These are phyloP conservation scores for Epinephelus fuscoguttatus DNA, from an alignment of 2,113 vertebrate species.

Conservation along the genomic window DNA sequence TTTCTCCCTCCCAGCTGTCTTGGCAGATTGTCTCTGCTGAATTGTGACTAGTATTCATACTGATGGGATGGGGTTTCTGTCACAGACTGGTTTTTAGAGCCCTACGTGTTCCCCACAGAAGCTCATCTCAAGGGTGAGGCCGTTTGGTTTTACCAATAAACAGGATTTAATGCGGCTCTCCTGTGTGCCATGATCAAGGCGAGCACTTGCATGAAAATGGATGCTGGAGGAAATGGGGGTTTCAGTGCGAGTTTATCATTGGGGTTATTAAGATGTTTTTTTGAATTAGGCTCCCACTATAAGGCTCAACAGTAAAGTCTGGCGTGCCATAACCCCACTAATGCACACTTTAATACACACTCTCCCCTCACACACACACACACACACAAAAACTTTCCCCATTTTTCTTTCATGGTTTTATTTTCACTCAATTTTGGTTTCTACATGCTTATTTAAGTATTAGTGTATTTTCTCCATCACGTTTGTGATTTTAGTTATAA, in stretches of 20 bases:
- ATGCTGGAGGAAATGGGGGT: slow-evolving; percentile 53
- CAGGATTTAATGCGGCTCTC: slow-evolving; percentile 72
- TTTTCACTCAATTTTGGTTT: slow-evolving; percentile 3
- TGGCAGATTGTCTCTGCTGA: slow-evolving; percentile 53
- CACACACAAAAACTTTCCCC: neutral
- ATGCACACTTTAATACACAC: neutral
- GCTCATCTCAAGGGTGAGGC: slow-evolving; percentile 66
- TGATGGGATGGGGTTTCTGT: slow-evolving; percentile 68
- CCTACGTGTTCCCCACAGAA: slow-evolving; percentile 45
- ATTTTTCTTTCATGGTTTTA: slow-evolving; percentile 14
- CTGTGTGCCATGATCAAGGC: slow-evolving; percentile 51
- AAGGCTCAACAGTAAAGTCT: slow-evolving; percentile 53
- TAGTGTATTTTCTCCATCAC: neutral
- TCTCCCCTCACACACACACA: neutral
- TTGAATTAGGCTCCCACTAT: slow-evolving; percentile 65
- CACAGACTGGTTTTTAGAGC: slow-evolving; percentile 59
- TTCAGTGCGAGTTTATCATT: slow-evolving; percentile 63
- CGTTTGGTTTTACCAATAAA: slow-evolving; percentile 75
- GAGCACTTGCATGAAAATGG: slow-evolving; percentile 59
- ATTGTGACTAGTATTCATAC: slow-evolving; percentile 59
- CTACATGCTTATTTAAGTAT: neutral
- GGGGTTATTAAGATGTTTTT: slow-evolving; percentile 71
- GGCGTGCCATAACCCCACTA: slow-evolving; percentile 26
- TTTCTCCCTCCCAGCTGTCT: neutral
- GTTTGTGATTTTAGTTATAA: neutral